Conservation (phyloP, 2,113 vertebrate species). For the Dasypus novemcinctus region DNA sequence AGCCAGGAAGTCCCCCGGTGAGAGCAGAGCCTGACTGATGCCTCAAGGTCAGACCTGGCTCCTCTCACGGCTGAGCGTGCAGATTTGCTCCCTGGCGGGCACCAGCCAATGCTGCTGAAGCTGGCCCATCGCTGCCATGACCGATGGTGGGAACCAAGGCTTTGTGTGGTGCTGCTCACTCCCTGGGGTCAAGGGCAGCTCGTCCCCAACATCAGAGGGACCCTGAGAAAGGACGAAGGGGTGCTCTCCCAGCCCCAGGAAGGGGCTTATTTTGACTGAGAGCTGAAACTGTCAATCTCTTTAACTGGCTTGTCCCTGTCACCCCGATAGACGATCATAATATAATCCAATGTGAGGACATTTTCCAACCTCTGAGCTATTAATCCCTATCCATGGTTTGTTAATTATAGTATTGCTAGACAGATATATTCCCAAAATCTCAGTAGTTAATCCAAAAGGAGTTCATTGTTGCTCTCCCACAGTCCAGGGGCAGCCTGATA, state of each 20-base stretch:
- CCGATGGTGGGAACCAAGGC: too few relatives aligned
- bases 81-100: background rate
- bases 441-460: background rate
- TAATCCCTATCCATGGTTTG: background rate
- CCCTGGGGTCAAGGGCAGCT: background rate
- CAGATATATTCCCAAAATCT: background rate
- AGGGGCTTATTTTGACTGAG: background rate
- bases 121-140: background rate
- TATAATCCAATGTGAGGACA: background rate
- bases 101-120: background rate
- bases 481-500: background rate
- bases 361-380: background rate
- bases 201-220: background rate
- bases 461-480: background rate
- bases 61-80: background rate
- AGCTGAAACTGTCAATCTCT: background rate
- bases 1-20: background rate
- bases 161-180: too few relatives aligned
- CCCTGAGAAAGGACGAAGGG: background rate
- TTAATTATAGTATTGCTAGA: background rate
- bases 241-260: background rate
- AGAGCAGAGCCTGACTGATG: background rate
- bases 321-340: background rate
- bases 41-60: background rate
- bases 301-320: background rate